Evolutionary conservation across 2,888 invertebrate species (phyloP), one percentile per base, ranked within the genome.

Genomic region (Volucella inflata): DNA sequence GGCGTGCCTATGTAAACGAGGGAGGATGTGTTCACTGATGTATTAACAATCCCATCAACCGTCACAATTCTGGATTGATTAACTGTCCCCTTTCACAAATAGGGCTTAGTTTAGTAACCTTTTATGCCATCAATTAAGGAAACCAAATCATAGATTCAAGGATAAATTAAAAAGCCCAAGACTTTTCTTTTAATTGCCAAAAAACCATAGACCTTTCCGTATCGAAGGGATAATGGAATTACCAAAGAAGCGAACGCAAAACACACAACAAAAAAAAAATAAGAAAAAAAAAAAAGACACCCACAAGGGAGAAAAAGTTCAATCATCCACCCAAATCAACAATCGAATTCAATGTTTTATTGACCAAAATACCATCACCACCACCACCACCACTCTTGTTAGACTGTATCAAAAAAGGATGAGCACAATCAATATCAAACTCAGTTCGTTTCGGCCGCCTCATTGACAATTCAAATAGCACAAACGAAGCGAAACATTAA

Each of bases 401-500:
- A 38, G 21, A 38, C 16, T 11, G 70, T 36, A 38, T 48, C 40
- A 42, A 44, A 44, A n/a, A 67, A 75, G 70, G 79, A 79, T 75
- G 70, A 79, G 60, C 65, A 64, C 79, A 84, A 84, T 79, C 84
- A 84, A 84, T 79, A 71, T 30, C 30, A 30, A 30, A 30, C 38
- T 17, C 48, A 68, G 48, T 36, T 84, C 79, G 65, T 75, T 78
- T 79, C 65, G 60, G 75, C 75, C 70, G 84, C 71, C 55, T 81
- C 81, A 77, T 80, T 80, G 85, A 85, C 81, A 85, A 80, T 85
- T 85, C 81, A 81, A 81, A 85, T 85, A 76, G 76, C 81, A 71
- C 81, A 81, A 85, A 76, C 81, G 81, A 85, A 76, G 85, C 76
- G 72, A 57, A 85, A 85, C 85, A 85, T 85, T 72, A 72, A 81